These are phyloP conservation scores for Shargacucullia verbasci DNA, from an alignment of 2,888 invertebrate genomes.

Conservation along the genomic window DNA sequence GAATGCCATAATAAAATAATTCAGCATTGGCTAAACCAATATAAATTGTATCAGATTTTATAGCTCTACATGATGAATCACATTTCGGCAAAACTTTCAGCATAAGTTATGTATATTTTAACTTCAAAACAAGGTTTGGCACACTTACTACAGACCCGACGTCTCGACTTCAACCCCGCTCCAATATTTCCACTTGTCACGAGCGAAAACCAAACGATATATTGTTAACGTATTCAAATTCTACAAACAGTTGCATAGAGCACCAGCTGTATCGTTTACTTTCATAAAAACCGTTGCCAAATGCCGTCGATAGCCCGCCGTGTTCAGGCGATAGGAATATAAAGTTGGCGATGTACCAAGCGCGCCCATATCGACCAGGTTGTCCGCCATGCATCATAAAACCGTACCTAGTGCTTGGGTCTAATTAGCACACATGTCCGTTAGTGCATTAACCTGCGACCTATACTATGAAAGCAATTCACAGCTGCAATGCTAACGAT, in stretches of 20 bases:
- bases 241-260: not conserved
- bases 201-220: not conserved
- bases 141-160: no score
- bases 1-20: no score
- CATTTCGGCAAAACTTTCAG: no score
- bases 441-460: constrained; percentile 37
- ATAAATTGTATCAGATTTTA: no score
- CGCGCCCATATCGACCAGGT: constrained; percentile 8
- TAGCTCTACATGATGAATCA: no score
- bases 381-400: constrained; percentile 38
- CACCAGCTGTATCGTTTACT: constrained; percentile 33
- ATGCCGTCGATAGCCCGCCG: constrained; percentile 10
- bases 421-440: constrained; percentile 25
- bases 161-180: no score
- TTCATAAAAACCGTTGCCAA: constrained; percentile 37
- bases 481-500: constrained; percentile 49
- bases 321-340: constrained; percentile 20
- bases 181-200: not conserved
- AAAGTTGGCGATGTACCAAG: constrained; percentile 41
- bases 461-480: constrained; percentile 42
- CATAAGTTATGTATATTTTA: no score
- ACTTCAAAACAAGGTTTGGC: no score
- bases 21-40: no score
- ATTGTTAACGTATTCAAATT: not conserved
- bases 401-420: constrained; percentile 8